A percentile compares a stretch with the other conserved stretches of the same genome.
phyloP scores from a whole-genome alignment of 2,797 vertebrate species.

The Leuciscus waleckii region DNA sequence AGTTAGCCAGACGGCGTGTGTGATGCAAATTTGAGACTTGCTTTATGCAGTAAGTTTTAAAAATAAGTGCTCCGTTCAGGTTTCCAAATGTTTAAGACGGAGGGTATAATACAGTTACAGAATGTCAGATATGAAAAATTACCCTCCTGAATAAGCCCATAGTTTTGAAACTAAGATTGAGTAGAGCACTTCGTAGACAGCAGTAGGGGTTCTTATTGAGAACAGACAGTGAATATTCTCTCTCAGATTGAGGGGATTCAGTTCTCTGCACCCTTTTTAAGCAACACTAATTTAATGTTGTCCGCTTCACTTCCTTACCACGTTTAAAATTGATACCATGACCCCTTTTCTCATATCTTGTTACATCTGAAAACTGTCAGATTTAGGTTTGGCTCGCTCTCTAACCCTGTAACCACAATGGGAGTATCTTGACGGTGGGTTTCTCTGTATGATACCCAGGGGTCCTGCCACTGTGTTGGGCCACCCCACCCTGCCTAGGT shows the following conservation, averaged over 20 bases:
- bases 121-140: conserved; percentile 66
- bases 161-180: conserved; percentile 36
- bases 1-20: conserved; percentile 60
- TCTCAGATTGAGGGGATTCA: conserved; percentile 30
- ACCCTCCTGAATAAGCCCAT: conserved; percentile 45
- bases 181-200: conserved; percentile 35
- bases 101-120: conserved; percentile 47
- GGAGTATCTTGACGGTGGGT: conserved; percentile 43
- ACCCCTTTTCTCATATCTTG: conserved; percentile 64
- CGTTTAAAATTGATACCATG: conserved; percentile 58
- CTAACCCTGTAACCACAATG: conserved; percentile 41
- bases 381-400: conserved; percentile 20
- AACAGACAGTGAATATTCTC: conserved; percentile 43
- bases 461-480: conserved; percentile 45
- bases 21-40: conserved; percentile 51
- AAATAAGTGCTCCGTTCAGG: conserved; percentile 51
- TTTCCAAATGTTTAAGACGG: conserved; percentile 60
- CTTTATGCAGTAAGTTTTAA: conserved; percentile 53
- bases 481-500: conserved; percentile 44
- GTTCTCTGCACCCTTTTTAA: conserved; percentile 28
- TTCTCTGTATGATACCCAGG: conserved; percentile 37
- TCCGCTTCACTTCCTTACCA: conserved; percentile 31
- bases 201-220: conserved; percentile 45
- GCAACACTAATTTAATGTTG: conserved; percentile 38
- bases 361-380: conserved; percentile 52